Base-by-base conservation (phyloP, 2,113 vertebrate genomes). In the Xiphophorus couchianus region DNA sequence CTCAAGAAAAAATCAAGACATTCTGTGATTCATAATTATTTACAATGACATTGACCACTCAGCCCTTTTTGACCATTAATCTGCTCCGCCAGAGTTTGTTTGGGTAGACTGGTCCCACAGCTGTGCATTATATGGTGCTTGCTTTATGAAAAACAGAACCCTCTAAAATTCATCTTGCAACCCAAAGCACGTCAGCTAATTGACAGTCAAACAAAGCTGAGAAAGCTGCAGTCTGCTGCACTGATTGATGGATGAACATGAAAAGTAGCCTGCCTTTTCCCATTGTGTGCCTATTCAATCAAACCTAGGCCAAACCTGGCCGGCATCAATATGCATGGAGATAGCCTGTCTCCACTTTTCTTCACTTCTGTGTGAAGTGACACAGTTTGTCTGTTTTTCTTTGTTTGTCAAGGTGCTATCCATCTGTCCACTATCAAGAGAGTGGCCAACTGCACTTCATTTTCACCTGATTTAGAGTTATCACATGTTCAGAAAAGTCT, bases 181-280 rank as follows among this genome's bases (percentile, higher is more conserved):
- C 79, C 85, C 58, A 82, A 84, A 91, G 67, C 88, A 83, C 72
- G 73, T 82, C 82, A 81, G 81, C 87, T 92, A 94, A 93, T 91
- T 93, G 93, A 93, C 89, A 83, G 88, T 84, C 85, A 90, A 88
- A 90, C 88, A 87, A 90, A 89, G 88, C 84, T 78, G 86, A 86
- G 84, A 77, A 66, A 81, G 76, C 87, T 74, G 74, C 84, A 86
- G 85, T 86, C 84, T 84, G 86, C 86, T 78, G 86, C 89, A 70
- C 83, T 94, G 93, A 94, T 93, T 93, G 92, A 93, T 94, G 88
- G 90, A 83, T 48, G 82, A 93, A 92, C 91, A 93, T 93, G 91
- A 93, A 86, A 91, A 92, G 91, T 92, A 87, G 85, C 84, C 89
- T 94, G 92, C 90, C 93, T 88, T 92, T 89, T 91, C 83, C 82